Evolutionary conservation across 2,797 vertebrate genomes (phyloP), one percentile per base, ranked within the genome.

Genomic region (Natrix natrix): DNA sequence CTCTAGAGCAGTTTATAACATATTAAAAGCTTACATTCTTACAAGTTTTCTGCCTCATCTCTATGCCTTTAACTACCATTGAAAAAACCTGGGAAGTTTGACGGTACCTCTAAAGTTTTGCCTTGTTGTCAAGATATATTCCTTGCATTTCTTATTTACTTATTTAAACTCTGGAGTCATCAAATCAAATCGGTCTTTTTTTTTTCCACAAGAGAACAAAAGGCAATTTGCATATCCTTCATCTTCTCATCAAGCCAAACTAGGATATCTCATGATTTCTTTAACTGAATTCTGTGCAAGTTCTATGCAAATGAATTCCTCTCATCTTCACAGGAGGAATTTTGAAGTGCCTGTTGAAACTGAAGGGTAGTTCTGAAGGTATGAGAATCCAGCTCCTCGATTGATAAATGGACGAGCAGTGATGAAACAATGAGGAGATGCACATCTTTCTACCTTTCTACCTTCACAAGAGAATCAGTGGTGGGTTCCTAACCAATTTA

Each of bases 1-100:
- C 88, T 63, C 88, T 78, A 90, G 93, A 87, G 37, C 48, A 37
- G 17, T 88, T 87, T 92, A 57, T 61, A 87, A 17, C 78, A 59
- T 32, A 87, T 74, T 43, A 28, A 93, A 55, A 56, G 88, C 78
- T 87, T 8, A 52, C 87, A 32, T 90, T 91, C 28, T 69, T 89
- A 87, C 26, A 6, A 16, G 91, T 22, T 61, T 16, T 28, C 54
- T 57, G 57, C 52, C 28, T 52, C 83, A 66, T 48, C 54, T 12
- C 5, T 54, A 83, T 16, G 37, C 28, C 43, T n/a, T 37, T 13
- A 61, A 74, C 24, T 57, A 60, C 61, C 17, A 12, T 37, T 5
- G n/a, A 78, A 48, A 59, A 59, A 16, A 22, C 4, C 48, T 6
- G 24, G 32, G 32, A 60, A 57, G 8, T n/a, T 74, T 74, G 24